Evolutionary conservation across 1,140 invertebrate species (phyloP).

Genomic region (Oedothorax gibbosus): DNA sequence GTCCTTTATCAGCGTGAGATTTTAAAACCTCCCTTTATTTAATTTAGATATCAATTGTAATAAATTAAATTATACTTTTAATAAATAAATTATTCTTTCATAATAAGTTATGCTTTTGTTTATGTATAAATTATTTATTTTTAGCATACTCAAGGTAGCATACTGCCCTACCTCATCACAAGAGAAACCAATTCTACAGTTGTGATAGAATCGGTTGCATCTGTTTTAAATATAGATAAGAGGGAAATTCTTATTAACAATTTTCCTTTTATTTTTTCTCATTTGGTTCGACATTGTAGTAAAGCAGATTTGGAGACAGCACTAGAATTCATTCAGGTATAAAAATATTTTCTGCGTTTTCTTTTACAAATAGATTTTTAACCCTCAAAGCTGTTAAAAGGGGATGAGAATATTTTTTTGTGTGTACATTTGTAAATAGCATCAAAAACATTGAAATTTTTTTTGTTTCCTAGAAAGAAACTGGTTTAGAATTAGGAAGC

Average conservation of each 20-base stretch:
- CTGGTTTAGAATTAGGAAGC: conserved; percentile 66
- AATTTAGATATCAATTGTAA: background rate
- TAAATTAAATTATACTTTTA: background rate
- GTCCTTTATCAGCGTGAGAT: conserved; percentile 41
- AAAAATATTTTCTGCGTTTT: background rate
- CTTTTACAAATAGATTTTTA: background rate
- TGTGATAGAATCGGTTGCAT: conserved; percentile 65
- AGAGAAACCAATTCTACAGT: conserved; percentile 66
- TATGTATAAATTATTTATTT: conserved; percentile 56
- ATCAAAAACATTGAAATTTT: background rate
- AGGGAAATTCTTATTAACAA: conserved; percentile 67
- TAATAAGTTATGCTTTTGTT: background rate
- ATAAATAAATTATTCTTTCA: background rate
- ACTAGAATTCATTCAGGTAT: conserved; percentile 67
- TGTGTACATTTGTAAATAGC: background rate
- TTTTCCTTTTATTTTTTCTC: conserved; percentile 69
- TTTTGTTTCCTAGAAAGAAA: conserved; percentile 64
- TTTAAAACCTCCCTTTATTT: background rate
- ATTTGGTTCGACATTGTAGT: conserved; percentile 68
- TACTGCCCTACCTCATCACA: conserved; percentile 67
- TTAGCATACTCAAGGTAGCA: conserved; percentile 66
- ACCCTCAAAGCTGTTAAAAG: background rate
- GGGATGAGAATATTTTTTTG: background rate
- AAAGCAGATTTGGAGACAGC: conserved; percentile 66
- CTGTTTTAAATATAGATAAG: conserved; percentile 57